Evolutionary conservation across 2,113 vertebrate genomes (phyloP), one percentile per base, ranked within the genome.

Genomic region (Neolamprologus caudopunctatus): DNA sequence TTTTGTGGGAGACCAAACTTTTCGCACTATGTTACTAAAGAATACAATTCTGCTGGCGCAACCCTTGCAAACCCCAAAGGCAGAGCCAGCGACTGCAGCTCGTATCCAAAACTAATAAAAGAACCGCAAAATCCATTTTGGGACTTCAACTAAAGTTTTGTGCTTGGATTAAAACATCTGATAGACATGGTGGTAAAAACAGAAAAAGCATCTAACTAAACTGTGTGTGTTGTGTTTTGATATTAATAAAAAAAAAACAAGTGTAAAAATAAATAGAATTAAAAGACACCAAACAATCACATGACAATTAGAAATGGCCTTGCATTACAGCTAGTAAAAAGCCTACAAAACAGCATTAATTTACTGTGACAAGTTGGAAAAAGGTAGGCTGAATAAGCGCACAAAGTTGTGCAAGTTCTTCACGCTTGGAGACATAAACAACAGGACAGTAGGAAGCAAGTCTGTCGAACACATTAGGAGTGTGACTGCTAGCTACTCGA

Each of bases 1-100:
- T 90, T 92, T 87, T 89, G 91, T 87, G 83, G 92, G 88, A 95
- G 96, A 94, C 93, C 94, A 95, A 96, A 96, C 94, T 96, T 96
- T 96, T 95, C 87, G 88, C 91, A 91, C 95, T 89, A 82, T 89
- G 90, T 92, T 93, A 92, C 93, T 90, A 85, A 94, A 92, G 94
- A 90, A 93, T 90, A 91, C 90, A 83, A 90, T 91, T 86, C 89
- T 87, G 93, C 93, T 95, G 95, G 91, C 91, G 94, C 92, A 95
- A 95, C 92, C 91, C 87, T 95, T 94, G 91, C 93, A 91, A 95
- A 94, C 51, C 91, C 93, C 91, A 92, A 88, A 92, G 93, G 91
- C 91, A 91, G 87, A 92, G 73, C 87, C 82, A 68, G 88, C 89
- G 66, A 94, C 90, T 89, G 84, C 19, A 91, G 91, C 89, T 89